A percentile compares a stretch with the other conserved stretches of the same genome.
Conservation (phyloP, 1,140 invertebrate genomes). For the Leguminivora glycinivorella region DNA sequence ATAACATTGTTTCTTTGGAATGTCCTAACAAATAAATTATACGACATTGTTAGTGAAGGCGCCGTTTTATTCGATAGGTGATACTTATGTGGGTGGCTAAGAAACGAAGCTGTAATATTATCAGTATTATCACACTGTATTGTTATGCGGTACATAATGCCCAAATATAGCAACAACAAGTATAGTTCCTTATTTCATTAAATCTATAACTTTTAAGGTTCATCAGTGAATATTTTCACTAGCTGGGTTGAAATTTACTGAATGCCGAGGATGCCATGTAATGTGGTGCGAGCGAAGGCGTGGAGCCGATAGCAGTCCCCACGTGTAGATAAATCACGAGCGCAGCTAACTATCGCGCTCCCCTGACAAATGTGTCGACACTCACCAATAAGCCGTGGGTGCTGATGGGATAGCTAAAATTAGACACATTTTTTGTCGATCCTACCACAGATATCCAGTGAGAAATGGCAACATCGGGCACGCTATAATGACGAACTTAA, state of each 20-base stretch:
- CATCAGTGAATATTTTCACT: neutral
- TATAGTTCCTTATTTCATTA: neutral
- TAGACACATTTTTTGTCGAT: slow-evolving; percentile 46
- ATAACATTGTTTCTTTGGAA: neutral
- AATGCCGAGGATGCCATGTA: neutral
- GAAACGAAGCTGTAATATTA: no score
- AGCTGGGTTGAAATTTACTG: neutral
- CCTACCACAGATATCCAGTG: slow-evolving; percentile 4
- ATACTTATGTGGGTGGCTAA: no score
- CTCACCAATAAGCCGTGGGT: slow-evolving; percentile 51
- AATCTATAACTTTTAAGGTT: neutral
- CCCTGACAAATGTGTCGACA: slow-evolving; percentile 67
- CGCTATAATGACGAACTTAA: neutral
- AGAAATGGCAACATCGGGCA: neutral
- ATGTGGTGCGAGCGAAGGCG: slow-evolving; percentile 30
- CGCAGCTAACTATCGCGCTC: slow-evolving; percentile 49
- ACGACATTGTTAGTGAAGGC: neutral
- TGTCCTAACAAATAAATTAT: neutral
- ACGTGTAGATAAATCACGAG: slow-evolving; percentile 58
- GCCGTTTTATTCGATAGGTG: no score
- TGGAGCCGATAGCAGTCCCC: slow-evolving; percentile 38
- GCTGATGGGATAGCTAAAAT: slow-evolving; percentile 53
- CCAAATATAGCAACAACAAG: neutral
- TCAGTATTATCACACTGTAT: no score
- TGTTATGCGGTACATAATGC: no score